Conservation (phyloP, 2,888 invertebrate genomes). For the Drosophila cyrtoloma region DNA sequence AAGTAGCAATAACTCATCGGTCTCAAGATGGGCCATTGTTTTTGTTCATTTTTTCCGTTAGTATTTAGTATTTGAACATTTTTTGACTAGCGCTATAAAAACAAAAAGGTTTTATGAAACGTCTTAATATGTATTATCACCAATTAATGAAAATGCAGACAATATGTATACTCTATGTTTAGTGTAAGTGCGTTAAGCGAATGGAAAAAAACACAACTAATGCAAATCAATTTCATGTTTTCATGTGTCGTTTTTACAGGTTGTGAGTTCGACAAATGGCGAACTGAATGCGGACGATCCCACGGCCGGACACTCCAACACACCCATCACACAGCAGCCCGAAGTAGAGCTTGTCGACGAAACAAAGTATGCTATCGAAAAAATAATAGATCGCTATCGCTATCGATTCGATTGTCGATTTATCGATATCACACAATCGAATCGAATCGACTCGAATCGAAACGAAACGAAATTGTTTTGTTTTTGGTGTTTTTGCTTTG, state of each 20-base stretch:
- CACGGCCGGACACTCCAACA: constrained; percentile 98
- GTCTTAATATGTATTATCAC: constrained; percentile 48
- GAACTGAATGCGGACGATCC: constrained; percentile 98
- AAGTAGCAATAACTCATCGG: constrained; percentile 28
- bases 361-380: constrained; percentile 94
- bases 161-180: constrained; percentile 67
- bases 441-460: constrained; percentile 5
- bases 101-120: constrained; percentile 33
- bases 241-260: constrained; percentile 87
- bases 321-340: constrained; percentile 96
- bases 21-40: constrained; percentile 39
- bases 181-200: constrained; percentile 44
- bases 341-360: constrained; percentile 98
- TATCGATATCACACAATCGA: constrained; percentile 1
- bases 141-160: constrained; percentile 41
- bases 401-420: constrained; percentile 15
- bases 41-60: constrained; percentile 38
- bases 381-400: constrained; percentile 36
- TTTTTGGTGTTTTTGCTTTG: constrained; percentile 66
- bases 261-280: constrained; percentile 98
- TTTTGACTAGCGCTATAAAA: constrained; percentile 51
- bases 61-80: constrained; percentile 12
- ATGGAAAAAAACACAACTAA: constrained; percentile 29
- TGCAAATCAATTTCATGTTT: constrained; percentile 24
- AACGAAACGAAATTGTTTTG: constrained; percentile 21